Conservation (phyloP, 2,113 vertebrate genomes). For the Pitta sordida region DNA sequence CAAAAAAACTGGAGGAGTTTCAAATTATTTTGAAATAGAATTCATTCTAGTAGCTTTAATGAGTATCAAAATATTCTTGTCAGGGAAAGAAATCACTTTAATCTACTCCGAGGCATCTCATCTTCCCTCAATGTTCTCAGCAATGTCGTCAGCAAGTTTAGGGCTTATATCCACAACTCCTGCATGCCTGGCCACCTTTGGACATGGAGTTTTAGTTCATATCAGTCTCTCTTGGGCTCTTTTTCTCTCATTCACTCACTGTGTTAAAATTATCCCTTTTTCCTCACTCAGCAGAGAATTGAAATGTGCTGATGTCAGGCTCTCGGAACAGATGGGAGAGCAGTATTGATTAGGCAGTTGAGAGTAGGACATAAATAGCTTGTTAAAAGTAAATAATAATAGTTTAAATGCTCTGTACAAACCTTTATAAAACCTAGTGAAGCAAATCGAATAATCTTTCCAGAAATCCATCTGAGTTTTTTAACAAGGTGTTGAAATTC, state of each 20-base stretch:
- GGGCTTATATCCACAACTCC: not conserved
- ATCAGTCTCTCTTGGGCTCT: not conserved
- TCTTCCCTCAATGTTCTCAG: not conserved
- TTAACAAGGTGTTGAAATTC: conserved; percentile 40
- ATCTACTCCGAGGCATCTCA: not conserved
- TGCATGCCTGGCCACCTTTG: not conserved
- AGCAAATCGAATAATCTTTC: conserved; percentile 27
- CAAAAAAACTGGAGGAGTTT: not conserved
- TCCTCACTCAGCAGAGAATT: conserved; percentile 6
- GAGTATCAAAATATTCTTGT: not conserved
- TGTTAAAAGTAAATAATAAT: conserved; percentile 63
- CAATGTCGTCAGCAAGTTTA: not conserved
- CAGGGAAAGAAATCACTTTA: not conserved
- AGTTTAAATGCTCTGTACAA: conserved; percentile 46
- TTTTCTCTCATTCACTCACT: not conserved
- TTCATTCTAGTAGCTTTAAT: not conserved
- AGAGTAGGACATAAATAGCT: conserved; percentile 38
- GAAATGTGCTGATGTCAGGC: conserved; percentile 49
- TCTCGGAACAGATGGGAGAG: conserved; percentile 45
- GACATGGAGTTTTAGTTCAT: not conserved
- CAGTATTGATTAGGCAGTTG: conserved; percentile 51
- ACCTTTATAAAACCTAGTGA: conserved; percentile 32
- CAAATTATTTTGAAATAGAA: not conserved
- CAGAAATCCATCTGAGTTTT: not conserved
- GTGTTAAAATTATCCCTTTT: conserved; percentile 46